Conservation (phyloP, 2,888 invertebrate species). For the Idaea aversata region DNA sequence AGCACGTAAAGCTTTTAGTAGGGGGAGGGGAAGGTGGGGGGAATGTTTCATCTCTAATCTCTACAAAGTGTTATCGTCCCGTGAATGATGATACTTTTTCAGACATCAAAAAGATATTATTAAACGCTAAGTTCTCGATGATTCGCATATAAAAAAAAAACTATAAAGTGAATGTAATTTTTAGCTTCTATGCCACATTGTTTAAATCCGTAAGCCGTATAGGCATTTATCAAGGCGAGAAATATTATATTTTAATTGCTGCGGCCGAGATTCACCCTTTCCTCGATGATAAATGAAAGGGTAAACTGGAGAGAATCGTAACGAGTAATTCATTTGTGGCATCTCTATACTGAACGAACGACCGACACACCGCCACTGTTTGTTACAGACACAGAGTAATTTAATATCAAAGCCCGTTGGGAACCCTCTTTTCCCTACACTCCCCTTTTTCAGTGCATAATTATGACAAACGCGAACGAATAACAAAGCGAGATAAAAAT, state of each 20-base stretch:
- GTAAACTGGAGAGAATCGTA: constrained; percentile 29
- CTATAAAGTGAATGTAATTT: neutral
- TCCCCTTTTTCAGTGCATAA: constrained; percentile 14
- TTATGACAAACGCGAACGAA: constrained; percentile 26
- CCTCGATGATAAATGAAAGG: constrained; percentile 12
- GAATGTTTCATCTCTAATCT: constrained; percentile 27
- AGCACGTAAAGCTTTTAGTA: constrained; percentile 33
- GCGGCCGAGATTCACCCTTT: constrained; percentile 1
- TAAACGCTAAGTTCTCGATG: constrained; percentile 12
- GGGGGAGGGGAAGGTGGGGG: constrained; percentile 17
- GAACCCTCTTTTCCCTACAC: constrained; percentile 18
- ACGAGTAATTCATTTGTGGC: constrained; percentile 46
- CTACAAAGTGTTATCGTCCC: constrained; percentile 25
- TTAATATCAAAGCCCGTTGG: constrained; percentile 51
- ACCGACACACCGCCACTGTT: constrained; percentile 46
- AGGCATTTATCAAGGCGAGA: neutral
- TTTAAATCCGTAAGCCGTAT: neutral
- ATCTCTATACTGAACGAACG: constrained; percentile 41
- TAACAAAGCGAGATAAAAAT: constrained; percentile 28
- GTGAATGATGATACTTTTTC: constrained; percentile 21
- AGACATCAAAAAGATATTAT: constrained; percentile 15
- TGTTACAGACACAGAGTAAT: constrained; percentile 56
- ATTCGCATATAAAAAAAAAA: constrained; percentile 1
- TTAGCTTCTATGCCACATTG: neutral
- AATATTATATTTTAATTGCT: constrained; percentile 4